Evolutionary conservation across 1,140 invertebrate genomes (phyloP), one percentile per base, ranked within the genome.

Genomic region (Leptopilina boulardi): DNA sequence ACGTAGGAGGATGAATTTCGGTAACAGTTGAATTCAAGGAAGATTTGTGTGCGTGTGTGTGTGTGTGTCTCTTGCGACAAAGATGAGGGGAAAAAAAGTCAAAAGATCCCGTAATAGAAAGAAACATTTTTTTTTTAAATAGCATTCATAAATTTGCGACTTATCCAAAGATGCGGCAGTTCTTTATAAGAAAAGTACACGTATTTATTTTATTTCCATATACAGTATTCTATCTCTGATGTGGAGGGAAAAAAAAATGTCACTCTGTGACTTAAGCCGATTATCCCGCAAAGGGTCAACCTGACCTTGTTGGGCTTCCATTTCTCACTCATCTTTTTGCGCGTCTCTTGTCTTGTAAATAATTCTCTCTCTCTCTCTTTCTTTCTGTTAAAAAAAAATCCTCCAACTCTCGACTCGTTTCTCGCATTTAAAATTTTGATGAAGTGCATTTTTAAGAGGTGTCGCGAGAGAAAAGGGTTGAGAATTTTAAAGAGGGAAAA

Each of bases 111-210:
- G 15, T 4, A n/a, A 47, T 78, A 81, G 77, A 77, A 73, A 78
- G 78, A 78, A 34, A 6, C 30, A 3, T 34, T 34, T 6, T 34
- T 34, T 80, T 76, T 77, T 15, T 30, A 76, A 84, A 84, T 81
- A 80, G 78, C 80, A 80, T 81, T 84, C 87, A 86, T 90, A 90
- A 90, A 90, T 90, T 88, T 84, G 83, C 85, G 83, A 88, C 88
- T 90, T 90, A 90, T 79, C 78, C 77, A 76, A 78, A 77, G 73
- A 77, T 80, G 80, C 77, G 75, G 75, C 73, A 34, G 2, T 6
- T 79, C 80, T 54, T 77, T 75, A 81, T n/a, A n/a, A n/a, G 77
- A n/a, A 47, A 47, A 74, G 77, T 76, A 47, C 54, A 59, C 76
- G 74, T 86, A 86, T 89, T 89, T 89, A 88, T 88, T 86, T 74